Conservation (phyloP, 2,113 vertebrate genomes). For the Nesogale talazaci region DNA sequence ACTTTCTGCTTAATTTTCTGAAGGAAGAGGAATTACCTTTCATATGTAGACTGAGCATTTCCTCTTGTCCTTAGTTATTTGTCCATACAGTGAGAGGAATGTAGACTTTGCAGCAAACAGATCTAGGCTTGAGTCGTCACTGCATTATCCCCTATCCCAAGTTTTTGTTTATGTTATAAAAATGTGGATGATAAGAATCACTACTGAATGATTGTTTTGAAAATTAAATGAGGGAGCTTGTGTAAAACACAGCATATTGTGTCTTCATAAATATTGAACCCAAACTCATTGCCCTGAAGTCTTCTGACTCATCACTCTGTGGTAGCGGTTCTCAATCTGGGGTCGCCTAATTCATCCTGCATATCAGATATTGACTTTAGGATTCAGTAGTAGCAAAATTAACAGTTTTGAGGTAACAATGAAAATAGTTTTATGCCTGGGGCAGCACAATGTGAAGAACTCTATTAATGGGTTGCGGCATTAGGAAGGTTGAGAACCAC, state of each 20-base stretch:
- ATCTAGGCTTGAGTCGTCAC: background rate
- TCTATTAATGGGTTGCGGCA: no score
- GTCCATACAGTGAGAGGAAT: background rate
- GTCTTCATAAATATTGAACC: background rate
- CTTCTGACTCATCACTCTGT: no score
- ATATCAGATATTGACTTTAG: no score
- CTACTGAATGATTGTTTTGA: constrained; percentile 17
- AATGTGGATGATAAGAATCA: constrained; percentile 29
- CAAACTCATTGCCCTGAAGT: no score
- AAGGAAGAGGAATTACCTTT: background rate
- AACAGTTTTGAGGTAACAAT: no score
- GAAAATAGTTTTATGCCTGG: no score
- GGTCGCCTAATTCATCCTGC: no score
- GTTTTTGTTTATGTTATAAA: constrained; percentile 35
- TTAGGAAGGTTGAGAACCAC: no score
- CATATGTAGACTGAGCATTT: background rate
- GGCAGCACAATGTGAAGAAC: no score
- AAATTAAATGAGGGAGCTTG: constrained; percentile 14
- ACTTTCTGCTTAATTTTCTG: background rate
- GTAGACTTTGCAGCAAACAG: background rate
- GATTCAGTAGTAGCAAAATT: no score
- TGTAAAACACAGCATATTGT: background rate
- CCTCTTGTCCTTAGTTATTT: background rate
- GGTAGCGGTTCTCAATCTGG: background rate
- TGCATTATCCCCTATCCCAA: background rate